Conservation (phyloP, 2,888 invertebrate genomes). For the Philopedon plagiatum region DNA sequence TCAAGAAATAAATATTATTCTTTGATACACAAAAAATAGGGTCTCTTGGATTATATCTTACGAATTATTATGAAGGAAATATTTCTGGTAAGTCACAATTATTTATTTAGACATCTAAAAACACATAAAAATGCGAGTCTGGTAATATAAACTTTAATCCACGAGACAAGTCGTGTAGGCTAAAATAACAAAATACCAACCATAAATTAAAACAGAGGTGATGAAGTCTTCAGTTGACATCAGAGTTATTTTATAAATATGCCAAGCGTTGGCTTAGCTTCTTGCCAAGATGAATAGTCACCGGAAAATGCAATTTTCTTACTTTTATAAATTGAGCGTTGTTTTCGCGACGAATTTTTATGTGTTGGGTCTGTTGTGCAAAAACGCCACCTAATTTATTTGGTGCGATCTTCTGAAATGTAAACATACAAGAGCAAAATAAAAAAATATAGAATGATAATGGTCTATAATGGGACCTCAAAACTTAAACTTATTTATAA, state of each 20-base stretch:
- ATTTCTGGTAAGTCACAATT: conserved; percentile 6
- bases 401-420: too few species aligned
- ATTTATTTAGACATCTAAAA: conserved; percentile 13
- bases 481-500: too few species aligned
- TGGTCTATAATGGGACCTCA: too few species aligned
- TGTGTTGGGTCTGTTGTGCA: not conserved
- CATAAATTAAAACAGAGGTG: conserved; percentile 29
- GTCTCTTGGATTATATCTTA: not conserved
- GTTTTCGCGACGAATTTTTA: conserved; percentile 1
- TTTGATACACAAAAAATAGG: not conserved
- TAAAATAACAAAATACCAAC: conserved; percentile 18
- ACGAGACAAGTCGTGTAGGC: conserved; percentile 5
- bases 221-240: conserved; percentile 32
- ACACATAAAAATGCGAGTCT: conserved; percentile 13
- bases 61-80: conserved; percentile 12
- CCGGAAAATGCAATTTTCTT: conserved; percentile 25
- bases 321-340: conserved; percentile 15
- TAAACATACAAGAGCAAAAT: too few species aligned
- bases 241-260: conserved; percentile 38
- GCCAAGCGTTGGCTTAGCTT: conserved; percentile 27
- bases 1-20: not conserved
- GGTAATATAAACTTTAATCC: conserved; percentile 16
- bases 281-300: conserved; percentile 16
- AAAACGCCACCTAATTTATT: not conserved
- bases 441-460: too few species aligned